A percentile compares a stretch with the other conserved stretches of the same genome.
Conservation (phyloP, 1,140 invertebrate genomes). For the Polyergus mexicanus region DNA sequence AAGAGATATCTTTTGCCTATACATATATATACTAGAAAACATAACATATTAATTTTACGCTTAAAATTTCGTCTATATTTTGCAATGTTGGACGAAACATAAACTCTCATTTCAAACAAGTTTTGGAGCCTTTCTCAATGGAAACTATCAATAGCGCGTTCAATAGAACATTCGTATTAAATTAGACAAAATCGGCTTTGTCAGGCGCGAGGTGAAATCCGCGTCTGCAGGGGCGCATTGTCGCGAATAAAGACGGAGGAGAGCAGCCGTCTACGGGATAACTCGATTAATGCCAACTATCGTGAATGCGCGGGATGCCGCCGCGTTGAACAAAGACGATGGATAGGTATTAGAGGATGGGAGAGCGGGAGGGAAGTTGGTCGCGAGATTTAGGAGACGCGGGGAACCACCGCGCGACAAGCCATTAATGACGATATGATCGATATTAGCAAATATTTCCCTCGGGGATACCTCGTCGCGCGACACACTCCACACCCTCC, state of each 20-base stretch:
- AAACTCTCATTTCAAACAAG: not conserved
- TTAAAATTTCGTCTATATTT: too few species aligned
- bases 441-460: conserved; percentile 85
- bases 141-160: not conserved
- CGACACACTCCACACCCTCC: conserved; percentile 41
- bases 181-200: not conserved
- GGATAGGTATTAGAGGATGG: conserved; percentile 21
- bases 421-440: conserved; percentile 85
- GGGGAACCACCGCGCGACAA: conserved; percentile 65
- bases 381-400: conserved; percentile 51
- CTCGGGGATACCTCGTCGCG: conserved; percentile 80
- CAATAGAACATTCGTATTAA: not conserved
- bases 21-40: too few species aligned
- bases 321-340: conserved; percentile 41
- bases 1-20: too few species aligned
- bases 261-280: conserved; percentile 29
- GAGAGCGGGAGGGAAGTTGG: not conserved
- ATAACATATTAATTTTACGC: too few species aligned
- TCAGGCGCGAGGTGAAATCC: not conserved
- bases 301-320: conserved; percentile 30
- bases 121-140: not conserved
- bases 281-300: conserved; percentile 52
- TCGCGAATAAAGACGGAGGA: conserved; percentile 30
- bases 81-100: too few species aligned
- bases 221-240: not conserved